Evolutionary conservation across 2,797 vertebrate species (phyloP), one percentile per base, ranked within the genome.

Genomic region (Megalops cyprinoides): DNA sequence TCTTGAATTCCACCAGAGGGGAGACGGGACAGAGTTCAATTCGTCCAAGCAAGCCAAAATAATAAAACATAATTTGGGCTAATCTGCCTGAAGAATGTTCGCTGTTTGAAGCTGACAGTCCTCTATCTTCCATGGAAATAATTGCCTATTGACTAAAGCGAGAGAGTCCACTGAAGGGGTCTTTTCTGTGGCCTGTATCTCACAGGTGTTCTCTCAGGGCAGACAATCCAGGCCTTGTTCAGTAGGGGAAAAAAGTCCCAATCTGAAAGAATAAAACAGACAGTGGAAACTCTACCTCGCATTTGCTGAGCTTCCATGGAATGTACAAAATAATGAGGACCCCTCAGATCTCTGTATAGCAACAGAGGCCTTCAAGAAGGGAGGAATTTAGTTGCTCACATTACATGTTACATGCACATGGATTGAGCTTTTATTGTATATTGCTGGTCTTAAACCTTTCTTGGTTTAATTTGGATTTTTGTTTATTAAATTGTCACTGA

Each of bases 21-120:
- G 91, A 87, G 91, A 95, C 91, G 89, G 94, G 96, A 97, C 95
- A 95, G 95, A 94, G 94, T 95, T 95, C 92, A 94, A 96, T 95
- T 95, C 81, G 88, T 93, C 93, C 93, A 89, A 91, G 91, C 91
- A 91, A 93, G 92, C 92, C 92, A 86, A 86, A 92, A 96, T 98
- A 98, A 98, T 97, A 97, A 98, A 98, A 97, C 93, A 95, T 97
- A 97, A 99, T 99, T 99, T 94, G 92, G 93, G 93, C 95, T 99
- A 98, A 99, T 98, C 97, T 98, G 95, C 94, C 93, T 84, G 82
- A 97, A 97, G 97, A 98, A 98, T 98, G 96, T 94, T 86, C 91
- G 51, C 78, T 89, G 93, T 98, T 98, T 98, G 97, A 98, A 97
- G 96, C 95, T 94, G 96, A 97, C 95, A 94, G 94, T 95, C 94